phyloP scores from a whole-genome alignment of 2,797 vertebrate species.

The Stomatorhinus walkeri region DNA sequence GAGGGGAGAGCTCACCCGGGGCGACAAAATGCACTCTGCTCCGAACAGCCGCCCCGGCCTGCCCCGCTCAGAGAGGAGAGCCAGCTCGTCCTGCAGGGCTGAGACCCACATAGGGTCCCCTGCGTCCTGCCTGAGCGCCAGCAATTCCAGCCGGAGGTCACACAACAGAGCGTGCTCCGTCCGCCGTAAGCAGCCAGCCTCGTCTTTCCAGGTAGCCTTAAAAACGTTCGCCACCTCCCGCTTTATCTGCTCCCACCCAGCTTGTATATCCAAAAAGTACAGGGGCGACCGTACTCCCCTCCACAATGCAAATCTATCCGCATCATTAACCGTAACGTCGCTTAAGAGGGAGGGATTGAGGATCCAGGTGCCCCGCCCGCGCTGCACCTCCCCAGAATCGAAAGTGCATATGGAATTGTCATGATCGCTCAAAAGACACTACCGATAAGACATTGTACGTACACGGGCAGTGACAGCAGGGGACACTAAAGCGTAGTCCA shows the following conservation, averaged over 20 bases:
- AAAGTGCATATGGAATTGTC: background rate
- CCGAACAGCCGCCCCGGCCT: rapidly evolving
- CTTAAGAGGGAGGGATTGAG: background rate
- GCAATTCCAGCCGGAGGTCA: background rate
- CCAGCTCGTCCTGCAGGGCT: background rate
- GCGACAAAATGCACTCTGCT: background rate
- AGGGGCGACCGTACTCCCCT: background rate
- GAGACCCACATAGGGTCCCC: background rate
- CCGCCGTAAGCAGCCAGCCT: rapidly evolving
- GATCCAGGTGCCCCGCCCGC: background rate
- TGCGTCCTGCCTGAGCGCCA: background rate
- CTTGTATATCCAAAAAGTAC: rapidly evolving
- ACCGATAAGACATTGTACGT: background rate
- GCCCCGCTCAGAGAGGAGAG: background rate
- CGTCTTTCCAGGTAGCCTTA: rapidly evolving
- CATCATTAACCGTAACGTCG: rapidly evolving
- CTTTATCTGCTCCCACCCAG: background rate
- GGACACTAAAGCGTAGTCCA: background rate
- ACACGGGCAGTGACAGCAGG: background rate
- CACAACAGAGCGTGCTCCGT: rapidly evolving
- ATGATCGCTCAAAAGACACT: background rate
- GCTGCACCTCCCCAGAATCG: background rate
- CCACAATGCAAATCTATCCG: background rate
- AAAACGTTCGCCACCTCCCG: background rate
- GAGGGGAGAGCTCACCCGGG: too few species aligned